These are phyloP conservation scores for Aphrophora alni DNA, from an alignment of 2,888 invertebrate species.

Conservation along the genomic window DNA sequence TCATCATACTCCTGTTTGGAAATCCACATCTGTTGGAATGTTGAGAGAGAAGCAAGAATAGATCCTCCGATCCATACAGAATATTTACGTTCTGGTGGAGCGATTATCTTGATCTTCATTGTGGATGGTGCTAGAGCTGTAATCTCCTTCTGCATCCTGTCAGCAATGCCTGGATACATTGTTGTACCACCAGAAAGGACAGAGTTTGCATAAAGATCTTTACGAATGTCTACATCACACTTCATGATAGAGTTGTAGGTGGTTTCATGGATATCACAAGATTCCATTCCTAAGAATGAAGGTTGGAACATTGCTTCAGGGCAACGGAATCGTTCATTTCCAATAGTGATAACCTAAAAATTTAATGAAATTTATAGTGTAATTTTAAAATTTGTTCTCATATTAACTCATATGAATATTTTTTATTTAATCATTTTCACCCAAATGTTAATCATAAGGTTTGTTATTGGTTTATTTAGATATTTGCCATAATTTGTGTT, in stretches of 20 bases:
- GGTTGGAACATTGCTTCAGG: conserved; percentile 92
- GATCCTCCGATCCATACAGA: conserved; percentile 99
- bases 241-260: conserved; percentile 95
- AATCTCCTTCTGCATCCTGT: conserved; percentile 98
- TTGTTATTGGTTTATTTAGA: too few species aligned
- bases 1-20: conserved; percentile 98
- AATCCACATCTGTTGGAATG: conserved; percentile 96
- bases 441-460: too few species aligned
- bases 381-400: too few species aligned
- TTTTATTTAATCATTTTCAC: too few species aligned
- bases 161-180: conserved; percentile 97
- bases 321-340: conserved; percentile 87
- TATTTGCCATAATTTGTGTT: too few species aligned
- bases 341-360: conserved; percentile 80
- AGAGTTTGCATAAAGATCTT: conserved; percentile 90
- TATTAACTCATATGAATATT: too few species aligned
- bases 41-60: conserved; percentile 89
- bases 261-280: conserved; percentile 88
- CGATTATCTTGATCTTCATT: conserved; percentile 77
- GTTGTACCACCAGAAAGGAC: conserved; percentile 78
- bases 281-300: conserved; percentile 90
- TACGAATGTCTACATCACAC: conserved; percentile 92
- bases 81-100: conserved; percentile 96
- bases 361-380: too few species aligned
- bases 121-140: conserved; percentile 75